Evolutionary conservation across 2,113 vertebrate species (phyloP).

Genomic region (Osmerus mordax): DNA sequence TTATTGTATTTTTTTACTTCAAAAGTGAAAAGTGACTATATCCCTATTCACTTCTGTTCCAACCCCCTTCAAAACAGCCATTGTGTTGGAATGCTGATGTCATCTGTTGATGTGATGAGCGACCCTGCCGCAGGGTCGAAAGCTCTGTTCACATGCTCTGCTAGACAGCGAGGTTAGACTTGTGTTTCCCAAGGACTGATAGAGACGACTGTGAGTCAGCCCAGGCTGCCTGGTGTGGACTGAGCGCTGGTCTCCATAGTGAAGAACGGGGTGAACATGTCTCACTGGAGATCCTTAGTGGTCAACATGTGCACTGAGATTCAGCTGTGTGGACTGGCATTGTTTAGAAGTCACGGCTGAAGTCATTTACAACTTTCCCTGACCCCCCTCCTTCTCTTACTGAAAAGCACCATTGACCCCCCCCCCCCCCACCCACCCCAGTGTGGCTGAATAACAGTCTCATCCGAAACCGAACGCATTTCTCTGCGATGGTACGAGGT

Average conservation of each 20-base stretch:
- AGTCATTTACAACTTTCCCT: background rate
- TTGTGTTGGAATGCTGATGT: background rate
- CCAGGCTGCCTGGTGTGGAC: background rate
- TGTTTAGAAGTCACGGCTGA: constrained; percentile 21
- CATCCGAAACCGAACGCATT: too few relatives aligned
- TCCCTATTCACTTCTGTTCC: too few relatives aligned
- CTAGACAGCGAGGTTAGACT: background rate
- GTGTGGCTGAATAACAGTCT: too few relatives aligned
- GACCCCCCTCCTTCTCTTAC: too few relatives aligned
- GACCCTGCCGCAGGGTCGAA: background rate
- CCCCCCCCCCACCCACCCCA: constrained; percentile 16
- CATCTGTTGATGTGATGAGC: background rate
- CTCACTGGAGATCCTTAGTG: background rate
- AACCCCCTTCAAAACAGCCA: background rate
- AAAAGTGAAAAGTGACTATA: too few relatives aligned
- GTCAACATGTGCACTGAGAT: constrained; percentile 17
- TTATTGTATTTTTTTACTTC: too few relatives aligned
- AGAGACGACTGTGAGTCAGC: background rate
- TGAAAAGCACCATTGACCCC: too few relatives aligned
- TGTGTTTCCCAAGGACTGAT: background rate
- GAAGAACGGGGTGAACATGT: background rate
- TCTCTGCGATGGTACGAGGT: too few relatives aligned
- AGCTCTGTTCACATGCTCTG: background rate
- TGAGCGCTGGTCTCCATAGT: background rate
- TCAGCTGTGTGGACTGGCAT: constrained; percentile 33